These are phyloP conservation scores for Hippocampus barbouri DNA, from an alignment of 2,113 vertebrate genomes.

Conservation along the genomic window DNA sequence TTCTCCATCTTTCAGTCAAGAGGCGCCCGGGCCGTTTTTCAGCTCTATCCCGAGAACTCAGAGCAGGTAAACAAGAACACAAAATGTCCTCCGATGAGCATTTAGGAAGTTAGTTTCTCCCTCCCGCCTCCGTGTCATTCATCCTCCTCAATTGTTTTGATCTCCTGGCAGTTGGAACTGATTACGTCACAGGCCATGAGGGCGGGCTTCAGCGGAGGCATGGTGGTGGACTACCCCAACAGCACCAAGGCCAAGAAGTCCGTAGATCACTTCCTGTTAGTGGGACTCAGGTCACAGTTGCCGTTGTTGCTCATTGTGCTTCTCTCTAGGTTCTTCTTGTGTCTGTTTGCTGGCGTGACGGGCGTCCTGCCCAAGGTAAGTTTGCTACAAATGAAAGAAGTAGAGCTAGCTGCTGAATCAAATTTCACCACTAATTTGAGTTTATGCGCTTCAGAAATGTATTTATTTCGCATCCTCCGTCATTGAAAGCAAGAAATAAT, in stretches of 20 bases:
- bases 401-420: not conserved
- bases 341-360: conserved; percentile 84
- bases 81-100: not conserved
- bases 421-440: not conserved
- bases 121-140: not conserved
- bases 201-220: conserved; percentile 90
- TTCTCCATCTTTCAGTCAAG: conserved; percentile 71
- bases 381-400: not conserved
- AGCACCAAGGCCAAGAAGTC: conserved; percentile 95
- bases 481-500: too few relatives aligned
- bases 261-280: conserved; percentile 45
- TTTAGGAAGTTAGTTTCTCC: not conserved
- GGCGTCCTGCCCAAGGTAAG: conserved; percentile 85
- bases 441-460: too few relatives aligned
- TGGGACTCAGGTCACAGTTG: not conserved
- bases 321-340: conserved; percentile 87
- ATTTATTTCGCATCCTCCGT: too few relatives aligned
- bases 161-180: conserved; percentile 80
- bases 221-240: conserved; percentile 98
- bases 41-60: conserved; percentile 92
- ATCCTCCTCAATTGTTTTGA: not conserved
- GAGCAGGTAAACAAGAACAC: conserved; percentile 78
- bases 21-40: conserved; percentile 87
- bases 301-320: not conserved
- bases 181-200: conserved; percentile 90